These are phyloP conservation scores for Caenorhabditis plicata DNA, from an alignment of 2,888 invertebrate genomes.

Conservation along the genomic window DNA sequence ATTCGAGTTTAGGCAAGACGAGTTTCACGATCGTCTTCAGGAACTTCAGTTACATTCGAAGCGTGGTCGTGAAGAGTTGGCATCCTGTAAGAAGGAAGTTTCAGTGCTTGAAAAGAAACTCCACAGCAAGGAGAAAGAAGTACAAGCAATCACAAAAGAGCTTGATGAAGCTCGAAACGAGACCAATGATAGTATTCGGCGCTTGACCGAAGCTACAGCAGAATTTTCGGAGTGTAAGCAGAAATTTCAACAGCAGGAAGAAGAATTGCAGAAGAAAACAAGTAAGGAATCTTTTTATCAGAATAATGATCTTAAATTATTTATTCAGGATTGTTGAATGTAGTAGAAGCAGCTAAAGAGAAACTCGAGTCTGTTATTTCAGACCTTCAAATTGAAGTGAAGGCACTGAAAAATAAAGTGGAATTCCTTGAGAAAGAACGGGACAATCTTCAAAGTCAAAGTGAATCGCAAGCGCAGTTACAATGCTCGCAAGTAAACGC, in stretches of 20 bases:
- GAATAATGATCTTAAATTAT: conserved; percentile 7
- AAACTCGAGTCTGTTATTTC: conserved; percentile 57
- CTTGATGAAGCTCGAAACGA: conserved; percentile 56
- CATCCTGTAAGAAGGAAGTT: conserved; percentile 61
- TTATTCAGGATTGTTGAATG: conserved; percentile 46
- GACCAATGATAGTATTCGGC: conserved; percentile 50
- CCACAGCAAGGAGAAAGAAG: conserved; percentile 59
- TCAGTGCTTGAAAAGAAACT: conserved; percentile 58
- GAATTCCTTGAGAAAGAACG: conserved; percentile 64
- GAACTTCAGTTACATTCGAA: conserved; percentile 62
- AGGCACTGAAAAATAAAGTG: conserved; percentile 62
- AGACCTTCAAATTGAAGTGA: conserved; percentile 63
- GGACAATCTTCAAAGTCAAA: conserved; percentile 63
- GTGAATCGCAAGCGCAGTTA: conserved; percentile 63
- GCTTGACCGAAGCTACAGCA: conserved; percentile 35
- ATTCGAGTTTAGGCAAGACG: conserved; percentile 60
- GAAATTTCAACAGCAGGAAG: conserved; percentile 52
- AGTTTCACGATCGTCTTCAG: conserved; percentile 64
- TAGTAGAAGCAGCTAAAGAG: conserved; percentile 56
- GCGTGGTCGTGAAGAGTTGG: conserved; percentile 58
- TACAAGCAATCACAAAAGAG: conserved; percentile 58
- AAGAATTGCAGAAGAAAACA: conserved; percentile 52
- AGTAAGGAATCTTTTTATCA: conserved; percentile 21
- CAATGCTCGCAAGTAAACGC: conserved; percentile 64
- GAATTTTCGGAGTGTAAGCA: conserved; percentile 44